These are phyloP conservation scores for Eumeta japonica DNA, from an alignment of 1,140 invertebrate species.

Conservation along the genomic window DNA sequence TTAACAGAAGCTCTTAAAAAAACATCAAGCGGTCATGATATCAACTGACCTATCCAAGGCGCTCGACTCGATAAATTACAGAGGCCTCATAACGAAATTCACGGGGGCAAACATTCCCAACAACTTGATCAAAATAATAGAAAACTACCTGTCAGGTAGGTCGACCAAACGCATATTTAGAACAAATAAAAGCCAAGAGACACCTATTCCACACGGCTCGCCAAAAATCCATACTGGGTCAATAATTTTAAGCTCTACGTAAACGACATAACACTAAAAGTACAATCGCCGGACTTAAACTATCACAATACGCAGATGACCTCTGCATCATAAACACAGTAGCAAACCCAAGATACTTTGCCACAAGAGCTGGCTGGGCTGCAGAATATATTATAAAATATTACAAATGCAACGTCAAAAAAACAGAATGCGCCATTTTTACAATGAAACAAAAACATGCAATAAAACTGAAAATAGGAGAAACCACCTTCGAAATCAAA, in stretches of 20 bases:
- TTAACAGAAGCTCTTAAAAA: slow-evolving; percentile 4
- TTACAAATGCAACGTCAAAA: slow-evolving; percentile 8
- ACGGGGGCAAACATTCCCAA: slow-evolving; percentile 1
- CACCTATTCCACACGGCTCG: slow-evolving; percentile 5
- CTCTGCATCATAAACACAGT: slow-evolving; percentile 7
- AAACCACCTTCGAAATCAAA: background rate
- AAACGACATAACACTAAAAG: slow-evolving; percentile 2
- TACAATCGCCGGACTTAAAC: background rate
- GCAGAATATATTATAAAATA: slow-evolving; percentile 5
- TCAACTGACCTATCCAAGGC: slow-evolving; percentile 6
- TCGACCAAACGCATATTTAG: slow-evolving; percentile 3
- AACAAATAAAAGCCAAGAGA: background rate
- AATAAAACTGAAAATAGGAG: slow-evolving; percentile 5
- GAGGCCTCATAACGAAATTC: slow-evolving; percentile 6
- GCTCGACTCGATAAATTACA: slow-evolving; percentile 6
- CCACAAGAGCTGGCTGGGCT: slow-evolving; percentile 5
- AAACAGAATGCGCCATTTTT: slow-evolving; percentile 9
- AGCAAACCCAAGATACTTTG: slow-evolving; percentile 4
- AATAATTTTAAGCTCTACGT: slow-evolving; percentile 7
- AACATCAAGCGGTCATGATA: slow-evolving; percentile 4
- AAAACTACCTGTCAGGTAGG: slow-evolving; percentile 7
- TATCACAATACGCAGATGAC: too few relatives aligned
- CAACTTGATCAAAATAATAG: slow-evolving; percentile 8
- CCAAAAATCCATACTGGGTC: slow-evolving; percentile 8
- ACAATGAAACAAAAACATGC: slow-evolving; percentile 3